These are phyloP conservation scores for Drosophila sturtevanti DNA, from an alignment of 1,140 invertebrate species.

Conservation along the genomic window DNA sequence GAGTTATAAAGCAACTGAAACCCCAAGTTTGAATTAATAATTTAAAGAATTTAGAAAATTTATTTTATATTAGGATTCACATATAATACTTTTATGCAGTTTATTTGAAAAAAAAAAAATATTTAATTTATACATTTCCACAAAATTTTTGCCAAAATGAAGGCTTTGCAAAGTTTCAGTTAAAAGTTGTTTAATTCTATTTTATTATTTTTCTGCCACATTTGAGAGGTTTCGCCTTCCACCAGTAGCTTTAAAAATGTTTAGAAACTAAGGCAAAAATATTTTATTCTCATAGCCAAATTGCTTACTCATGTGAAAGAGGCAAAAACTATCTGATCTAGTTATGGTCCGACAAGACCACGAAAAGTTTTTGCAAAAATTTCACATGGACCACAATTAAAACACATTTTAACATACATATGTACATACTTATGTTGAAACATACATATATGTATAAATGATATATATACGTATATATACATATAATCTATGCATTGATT, in stretches of 20 bases:
- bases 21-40: no score
- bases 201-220: not conserved
- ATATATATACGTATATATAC: not conserved
- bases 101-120: no score
- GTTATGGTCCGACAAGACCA: not conserved
- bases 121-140: no score
- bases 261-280: not conserved
- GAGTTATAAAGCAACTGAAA: no score
- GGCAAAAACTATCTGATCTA: constrained; percentile 2
- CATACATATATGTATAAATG: not conserved
- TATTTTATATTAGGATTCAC: no score
- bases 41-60: no score
- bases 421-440: no score
- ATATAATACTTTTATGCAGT: no score
- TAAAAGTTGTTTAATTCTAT: not conserved
- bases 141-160: no score
- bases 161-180: not conserved
- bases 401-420: no score
- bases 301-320: constrained; percentile 9
- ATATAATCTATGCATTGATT: constrained; percentile 27
- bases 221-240: not conserved
- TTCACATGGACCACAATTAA: constrained; percentile 1
- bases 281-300: not conserved
- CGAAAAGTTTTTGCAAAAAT: not conserved
- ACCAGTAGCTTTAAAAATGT: not conserved